Evolutionary conservation across 2,113 vertebrate species (phyloP), one percentile per base, ranked within the genome.

Genomic region (Pseudolaguvia tuberculata): DNA sequence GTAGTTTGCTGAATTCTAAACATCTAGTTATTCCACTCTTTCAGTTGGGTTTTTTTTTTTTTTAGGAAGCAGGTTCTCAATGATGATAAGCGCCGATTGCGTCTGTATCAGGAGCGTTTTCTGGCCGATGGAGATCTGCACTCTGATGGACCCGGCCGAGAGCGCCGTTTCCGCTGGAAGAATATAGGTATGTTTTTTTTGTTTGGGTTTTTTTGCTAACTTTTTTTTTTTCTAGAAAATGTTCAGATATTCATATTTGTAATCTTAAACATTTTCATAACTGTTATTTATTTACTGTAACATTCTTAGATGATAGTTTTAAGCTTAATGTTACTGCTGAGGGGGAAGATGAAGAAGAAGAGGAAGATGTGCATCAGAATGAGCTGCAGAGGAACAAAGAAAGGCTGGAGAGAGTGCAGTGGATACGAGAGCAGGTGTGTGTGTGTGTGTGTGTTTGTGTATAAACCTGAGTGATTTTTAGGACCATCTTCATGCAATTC

Each of bases 71-170:
- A 93, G 1, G 80, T 97, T 70, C 86, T 98, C 67, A 95, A 99
- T 21, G 95, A 98, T 13, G 97, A 99, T 83, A 97, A 99, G 61
- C 92, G 94, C 0, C 90, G 87, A 21, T 85, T 98, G 2, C 91
- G 95, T 67, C 79, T 98, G 1, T 99, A 94, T 85, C 96, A 99
- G 84, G 97, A 99, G 85, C 81, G 89, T 0, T 98, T 95, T 84
- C 93, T 98, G 15, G 87, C 92, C 0, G 94, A 98, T 1, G 97
- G 97, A 0, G 97, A 99, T 84, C 88, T 99, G 58, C 96, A 99
- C 79, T 96, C 93, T 0, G 96, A 99, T 0, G 95, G 95, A 0
- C 96, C 97, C 0, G 96, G 97, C 5, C 90, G 97, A 53, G 92
- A 81, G 53, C 94, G 97, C 5, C 93, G 86, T 56, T 99, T 98